phyloP scores from a whole-genome alignment of 1,140 invertebrate species.

The Daktulosphaira vitifoliae region DNA sequence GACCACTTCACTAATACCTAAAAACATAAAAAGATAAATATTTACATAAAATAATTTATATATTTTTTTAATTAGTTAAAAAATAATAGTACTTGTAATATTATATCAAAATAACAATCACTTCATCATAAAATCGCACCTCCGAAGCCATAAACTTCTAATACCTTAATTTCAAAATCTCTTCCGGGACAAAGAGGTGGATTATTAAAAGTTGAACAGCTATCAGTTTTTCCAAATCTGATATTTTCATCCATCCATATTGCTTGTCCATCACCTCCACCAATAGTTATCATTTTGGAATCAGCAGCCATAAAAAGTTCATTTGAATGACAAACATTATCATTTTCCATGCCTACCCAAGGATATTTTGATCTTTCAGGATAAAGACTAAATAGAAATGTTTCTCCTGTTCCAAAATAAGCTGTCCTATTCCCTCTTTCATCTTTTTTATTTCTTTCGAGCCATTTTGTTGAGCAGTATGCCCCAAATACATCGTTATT shows the following conservation, averaged over 20 bases:
- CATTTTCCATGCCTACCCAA: slow-evolving; percentile 70
- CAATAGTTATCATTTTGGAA: slow-evolving; percentile 85
- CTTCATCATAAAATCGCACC: slow-evolving; percentile 45
- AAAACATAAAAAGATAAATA: slow-evolving; percentile 36
- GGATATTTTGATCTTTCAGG: slow-evolving; percentile 83
- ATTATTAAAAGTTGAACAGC: slow-evolving; percentile 91
- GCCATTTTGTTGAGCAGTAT: slow-evolving; percentile 83
- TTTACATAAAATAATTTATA: not conserved
- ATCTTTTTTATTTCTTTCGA: slow-evolving; percentile 76
- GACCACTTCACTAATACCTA: slow-evolving; percentile 66
- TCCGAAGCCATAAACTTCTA: slow-evolving; percentile 89
- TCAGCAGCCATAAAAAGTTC: slow-evolving; percentile 96
- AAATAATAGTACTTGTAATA: slow-evolving; percentile 38
- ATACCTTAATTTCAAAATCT: slow-evolving; percentile 85
- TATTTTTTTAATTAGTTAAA: slow-evolving; percentile 1
- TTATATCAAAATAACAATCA: slow-evolving; percentile 25
- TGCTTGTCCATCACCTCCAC: slow-evolving; percentile 83
- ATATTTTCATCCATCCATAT: slow-evolving; percentile 94
- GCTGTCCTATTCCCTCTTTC: slow-evolving; percentile 76
- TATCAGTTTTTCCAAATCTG: slow-evolving; percentile 85
- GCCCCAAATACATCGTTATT: slow-evolving; percentile 89
- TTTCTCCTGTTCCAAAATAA: slow-evolving; percentile 95
- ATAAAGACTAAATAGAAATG: slow-evolving; percentile 83
- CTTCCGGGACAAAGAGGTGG: slow-evolving; percentile 74
- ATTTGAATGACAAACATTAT: slow-evolving; percentile 63